Conservation (phyloP, 2,113 vertebrate genomes). For the Pipra filicauda region DNA sequence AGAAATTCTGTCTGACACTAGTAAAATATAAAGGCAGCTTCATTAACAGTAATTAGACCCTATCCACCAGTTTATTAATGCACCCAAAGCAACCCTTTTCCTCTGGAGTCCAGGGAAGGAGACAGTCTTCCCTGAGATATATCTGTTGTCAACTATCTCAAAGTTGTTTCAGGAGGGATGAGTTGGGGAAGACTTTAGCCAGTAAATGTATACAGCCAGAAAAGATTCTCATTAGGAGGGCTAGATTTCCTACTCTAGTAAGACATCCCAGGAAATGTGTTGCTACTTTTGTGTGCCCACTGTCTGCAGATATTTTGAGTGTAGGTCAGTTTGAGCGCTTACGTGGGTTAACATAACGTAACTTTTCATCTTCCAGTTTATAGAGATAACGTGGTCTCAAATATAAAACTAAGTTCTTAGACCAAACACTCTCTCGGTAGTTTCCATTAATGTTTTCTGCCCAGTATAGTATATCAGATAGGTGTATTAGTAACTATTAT, state of each 20-base stretch:
- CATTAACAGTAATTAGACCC: neutral
- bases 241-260: neutral
- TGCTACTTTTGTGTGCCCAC: neutral
- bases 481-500: neutral
- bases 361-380: neutral
- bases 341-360: neutral
- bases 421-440: accelerated
- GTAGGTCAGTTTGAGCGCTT: neutral
- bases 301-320: neutral
- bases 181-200: neutral
- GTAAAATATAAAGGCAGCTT: neutral
- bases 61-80: neutral
- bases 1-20: neutral
- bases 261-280: neutral
- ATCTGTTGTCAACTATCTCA: neutral
- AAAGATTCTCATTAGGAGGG: neutral
- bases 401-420: neutral
- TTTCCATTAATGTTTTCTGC: neutral
- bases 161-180: neutral
- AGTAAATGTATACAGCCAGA: accelerated
- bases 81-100: neutral
- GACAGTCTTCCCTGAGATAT: neutral
- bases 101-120: neutral
- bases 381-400: neutral
- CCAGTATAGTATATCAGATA: neutral